These are phyloP conservation scores for Eupithecia abbreviata DNA, from an alignment of 2,888 invertebrate genomes.

Conservation along the genomic window DNA sequence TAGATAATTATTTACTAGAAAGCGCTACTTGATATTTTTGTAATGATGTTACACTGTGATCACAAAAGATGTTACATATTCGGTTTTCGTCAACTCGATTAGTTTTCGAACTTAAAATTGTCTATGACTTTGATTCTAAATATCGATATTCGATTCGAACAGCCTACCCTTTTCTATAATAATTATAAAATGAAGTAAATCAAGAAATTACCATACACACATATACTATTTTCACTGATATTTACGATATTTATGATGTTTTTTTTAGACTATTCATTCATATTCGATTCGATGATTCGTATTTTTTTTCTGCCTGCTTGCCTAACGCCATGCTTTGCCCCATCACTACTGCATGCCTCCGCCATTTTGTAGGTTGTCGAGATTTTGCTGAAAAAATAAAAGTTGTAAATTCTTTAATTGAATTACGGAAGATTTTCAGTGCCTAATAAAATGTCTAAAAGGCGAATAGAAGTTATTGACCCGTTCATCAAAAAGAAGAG, in stretches of 20 bases:
- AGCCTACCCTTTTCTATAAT: neutral
- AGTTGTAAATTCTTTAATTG: slow-evolving; percentile 52
- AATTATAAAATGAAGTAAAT: neutral
- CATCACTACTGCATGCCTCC: slow-evolving; percentile 33
- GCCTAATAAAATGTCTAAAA: slow-evolving; percentile 87
- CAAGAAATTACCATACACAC: neutral
- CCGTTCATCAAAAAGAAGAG: slow-evolving; percentile 91
- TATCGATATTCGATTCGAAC: neutral
- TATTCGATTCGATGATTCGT: neutral
- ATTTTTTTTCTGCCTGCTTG: neutral
- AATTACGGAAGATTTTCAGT: slow-evolving; percentile 50
- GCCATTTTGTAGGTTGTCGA: slow-evolving; percentile 74
- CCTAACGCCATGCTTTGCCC: neutral
- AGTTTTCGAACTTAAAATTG: neutral
- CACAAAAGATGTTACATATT: neutral
- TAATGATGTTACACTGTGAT: neutral
- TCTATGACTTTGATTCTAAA: neutral
- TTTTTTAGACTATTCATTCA: neutral
- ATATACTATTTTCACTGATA: neutral
- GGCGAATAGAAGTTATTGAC: slow-evolving; percentile 93
- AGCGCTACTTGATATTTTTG: neutral
- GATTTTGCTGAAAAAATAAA: slow-evolving; percentile 49
- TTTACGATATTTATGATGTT: neutral
- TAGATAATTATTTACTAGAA: neutral
- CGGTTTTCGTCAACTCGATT: neutral